Base-by-base conservation (phyloP, 2,888 invertebrate species). In the Drosophila algonquin region DNA sequence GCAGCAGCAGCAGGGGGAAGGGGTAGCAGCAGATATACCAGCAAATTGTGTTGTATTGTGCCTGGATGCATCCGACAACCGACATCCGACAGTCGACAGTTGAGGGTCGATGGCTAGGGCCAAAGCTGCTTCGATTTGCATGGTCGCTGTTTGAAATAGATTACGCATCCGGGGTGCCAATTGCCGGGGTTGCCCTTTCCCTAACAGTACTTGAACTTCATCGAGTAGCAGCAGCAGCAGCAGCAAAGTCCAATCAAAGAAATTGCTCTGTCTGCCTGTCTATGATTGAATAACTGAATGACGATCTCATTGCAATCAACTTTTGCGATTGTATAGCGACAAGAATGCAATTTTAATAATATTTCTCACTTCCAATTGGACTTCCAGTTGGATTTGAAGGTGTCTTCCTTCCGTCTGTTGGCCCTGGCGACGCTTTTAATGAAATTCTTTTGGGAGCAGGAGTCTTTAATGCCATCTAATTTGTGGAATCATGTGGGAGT, bases 21-120 rank as follows among this genome's bases (percentile, higher is more conserved):
- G 51, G 21, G 60, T 16, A 30, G 27, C 32, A 46, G 61, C 54
- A 64, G 74, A 77, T 75, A 62, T 69, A 73, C 73, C 63, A 75
- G 89, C 83, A 88, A 84, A 84, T 84, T 84, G 83, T 88, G 87
- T 83, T 83, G 83, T 83, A 83, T 83, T 88, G 83, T 83, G 50
- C 54, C 63, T 54, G 54, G 63, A 52, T 75, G 75, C 69, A 60
- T 50, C 63, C 63, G 73, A 47, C 54, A 55, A 1, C 16, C 56
- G 79, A 67, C 75, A 80, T 71, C 74, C 68, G 45, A 63, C 71
- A 72, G 53, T 72, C 81, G 84, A 86, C 83, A 86, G 83, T 73
- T 62, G 70, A 72, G 30, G 47, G 54, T 48, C 63, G 24, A 50
- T 62, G 61, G 71, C 51, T 30, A 32, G 14, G 52, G 44, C 73